Base-by-base conservation (phyloP, 2,113 vertebrate species). In the Psilopogon haemacephalus region DNA sequence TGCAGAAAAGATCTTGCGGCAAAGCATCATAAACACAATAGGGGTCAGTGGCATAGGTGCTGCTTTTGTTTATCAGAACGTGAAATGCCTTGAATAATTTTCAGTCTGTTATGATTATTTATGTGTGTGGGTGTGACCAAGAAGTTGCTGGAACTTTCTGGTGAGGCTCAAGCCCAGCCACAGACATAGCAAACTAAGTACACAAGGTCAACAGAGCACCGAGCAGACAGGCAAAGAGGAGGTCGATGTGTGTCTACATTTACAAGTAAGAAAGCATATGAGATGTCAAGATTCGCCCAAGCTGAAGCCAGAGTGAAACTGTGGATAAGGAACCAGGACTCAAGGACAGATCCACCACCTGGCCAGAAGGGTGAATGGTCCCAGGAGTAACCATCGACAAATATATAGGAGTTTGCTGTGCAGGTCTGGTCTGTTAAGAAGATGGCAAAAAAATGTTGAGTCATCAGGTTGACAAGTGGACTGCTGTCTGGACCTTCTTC, bases 331-430 rank as follows among this genome's bases (percentile, higher is more conserved):
- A 85, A n/a, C 17, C 3, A 3, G 17, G 11, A 54, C 54, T 21
- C 46, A 11, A 76, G 48, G 65, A 59, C 46, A 68, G 28, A 82
- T 7, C 28, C 50, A 21, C 11, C 62, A 32, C 6, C 0, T 5
- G 33, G 15, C 20, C 0, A 0, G 48, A 20, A 80, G 46, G n/a
- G 30, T 0, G 1, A 72, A 8, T 10, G 23, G 27, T 52, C 35
- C 54, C 8, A 0, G 12, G 26, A 16, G 23, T 21, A 32, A 48
- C 35, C 5, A 10, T 35, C 52, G 33, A 46, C 46, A 84, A 55
- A 62, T 7, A 14, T 30, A 12, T 1, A 8, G 5, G 52, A n/a
- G 15, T 7, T 69, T 27, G 18, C 38, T 80, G n/a, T 64, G 65
- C 8, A 17, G 37, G 21, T 38, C 65, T 60, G 26, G 33, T 37